Base-by-base conservation (phyloP, 2,888 invertebrate genomes). In the Sesamia inferens region DNA sequence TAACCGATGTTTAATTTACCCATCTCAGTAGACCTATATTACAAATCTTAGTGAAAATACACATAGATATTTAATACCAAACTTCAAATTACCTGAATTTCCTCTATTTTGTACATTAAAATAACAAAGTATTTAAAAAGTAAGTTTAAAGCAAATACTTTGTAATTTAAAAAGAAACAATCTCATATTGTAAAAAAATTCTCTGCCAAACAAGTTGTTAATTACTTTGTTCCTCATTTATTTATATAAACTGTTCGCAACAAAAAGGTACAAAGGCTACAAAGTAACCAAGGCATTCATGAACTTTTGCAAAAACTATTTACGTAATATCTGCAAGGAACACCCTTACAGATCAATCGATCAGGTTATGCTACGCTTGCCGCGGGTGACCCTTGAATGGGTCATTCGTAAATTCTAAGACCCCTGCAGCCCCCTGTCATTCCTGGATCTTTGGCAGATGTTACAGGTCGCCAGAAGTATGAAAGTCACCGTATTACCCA, bases 141-240 rank as follows among this genome's bases (percentile, higher is more conserved):
- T n/a, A n/a, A n/a, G n/a, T n/a, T n/a, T n/a, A n/a, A n/a, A n/a
- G n/a, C n/a, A 42, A 14, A 70, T 47, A 24, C 39, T 47, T 47
- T 24, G 57, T 19, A 22, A n/a, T 31, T 55, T 55, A n/a, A 4
- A 24, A 78, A 47, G 7, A 19, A 55, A 13, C 57, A 31, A 51
- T 1, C 48, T 66, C 47, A 55, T 55, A 19, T 66, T 6, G 3
- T 42, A 39, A 13, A 13, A 10, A 57, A 19, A 22, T 51, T 31
- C 5, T 47, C 51, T 39, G 7, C 39, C 44, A 47, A 59, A 59
- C 13, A 31, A 78, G 19, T 70, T 51, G 10, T 39, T 47, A 47
- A 79, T 47, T 61, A 79, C 73, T 71, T 72, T 44, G 22, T 72
- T 39, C 39, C 39, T 39, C 39, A 39, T 39, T 39, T 39, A 39